Conservation (phyloP, 2,888 invertebrate species). For the Coenonympha arcania region DNA sequence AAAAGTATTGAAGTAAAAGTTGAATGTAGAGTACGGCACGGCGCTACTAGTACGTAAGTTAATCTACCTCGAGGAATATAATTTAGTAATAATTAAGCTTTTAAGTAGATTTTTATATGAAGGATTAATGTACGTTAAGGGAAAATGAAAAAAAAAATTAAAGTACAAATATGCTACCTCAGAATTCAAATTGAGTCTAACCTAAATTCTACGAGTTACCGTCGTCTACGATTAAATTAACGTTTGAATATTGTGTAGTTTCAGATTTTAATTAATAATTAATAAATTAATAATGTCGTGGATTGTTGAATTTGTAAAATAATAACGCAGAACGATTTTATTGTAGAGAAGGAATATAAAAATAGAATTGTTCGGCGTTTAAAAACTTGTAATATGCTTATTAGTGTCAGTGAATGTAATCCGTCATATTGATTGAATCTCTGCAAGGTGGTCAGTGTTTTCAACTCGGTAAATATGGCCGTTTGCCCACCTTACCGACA, state of each 20-base stretch:
- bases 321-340: conserved; percentile 33
- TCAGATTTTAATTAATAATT: conserved; percentile 28
- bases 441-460: conserved; percentile 65
- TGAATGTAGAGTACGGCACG: conserved; percentile 47
- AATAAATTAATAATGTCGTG: too few relatives aligned
- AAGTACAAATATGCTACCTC: conserved; percentile 75
- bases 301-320: conserved; percentile 29
- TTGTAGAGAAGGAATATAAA: conserved; percentile 31
- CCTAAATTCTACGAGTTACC: conserved; percentile 42
- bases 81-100: conserved; percentile 64
- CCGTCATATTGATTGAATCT: conserved; percentile 54
- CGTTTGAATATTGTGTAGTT: conserved; percentile 34
- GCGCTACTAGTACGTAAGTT: conserved; percentile 59
- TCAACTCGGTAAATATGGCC: conserved; percentile 51
- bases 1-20: conserved; percentile 30
- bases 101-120: conserved; percentile 73
- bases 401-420: conserved; percentile 29
- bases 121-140: conserved; percentile 59
- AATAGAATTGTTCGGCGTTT: conserved; percentile 30
- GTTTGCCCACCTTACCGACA: too few relatives aligned
- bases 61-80: conserved; percentile 73
- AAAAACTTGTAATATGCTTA: too few relatives aligned
- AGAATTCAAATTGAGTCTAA: conserved; percentile 64
- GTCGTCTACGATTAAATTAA: conserved; percentile 39
- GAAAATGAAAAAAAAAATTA: conserved; percentile 56